phyloP scores from a whole-genome alignment of 2,888 invertebrate genomes.

The Nemapogon koenigi region DNA sequence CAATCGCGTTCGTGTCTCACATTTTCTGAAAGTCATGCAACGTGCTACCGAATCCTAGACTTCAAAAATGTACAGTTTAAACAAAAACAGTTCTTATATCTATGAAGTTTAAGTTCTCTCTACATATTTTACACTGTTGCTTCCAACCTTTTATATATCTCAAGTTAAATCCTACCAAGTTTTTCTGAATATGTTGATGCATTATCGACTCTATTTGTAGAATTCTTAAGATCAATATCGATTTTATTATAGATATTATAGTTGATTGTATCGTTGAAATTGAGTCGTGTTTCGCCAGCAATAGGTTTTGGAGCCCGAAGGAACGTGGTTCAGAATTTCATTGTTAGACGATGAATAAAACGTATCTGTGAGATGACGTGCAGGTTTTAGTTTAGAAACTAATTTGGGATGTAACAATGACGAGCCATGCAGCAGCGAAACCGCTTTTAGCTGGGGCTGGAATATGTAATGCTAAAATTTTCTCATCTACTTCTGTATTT shows the following conservation, averaged over 20 bases:
- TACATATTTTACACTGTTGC: background rate
- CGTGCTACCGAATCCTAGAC: constrained; percentile 58
- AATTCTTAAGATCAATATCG: constrained; percentile 31
- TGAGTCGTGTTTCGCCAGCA: constrained; percentile 38
- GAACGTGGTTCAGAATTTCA: constrained; percentile 50
- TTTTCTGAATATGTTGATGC: constrained; percentile 26
- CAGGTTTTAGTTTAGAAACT: constrained; percentile 55
- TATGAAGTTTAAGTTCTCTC: background rate
- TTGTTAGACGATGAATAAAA: constrained; percentile 49
- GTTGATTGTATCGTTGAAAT: constrained; percentile 31
- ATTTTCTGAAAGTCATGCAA: constrained; percentile 58
- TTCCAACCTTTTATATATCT: constrained; percentile 3
- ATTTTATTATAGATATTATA: constrained; percentile 22
- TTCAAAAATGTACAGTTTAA: constrained; percentile 13
- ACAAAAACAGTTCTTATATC: background rate
- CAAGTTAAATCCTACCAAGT: constrained; percentile 32
- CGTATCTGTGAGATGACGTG: constrained; percentile 57
- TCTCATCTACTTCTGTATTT: no score
- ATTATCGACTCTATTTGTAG: constrained; percentile 45
- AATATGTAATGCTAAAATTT: no score
- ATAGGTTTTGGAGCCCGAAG: constrained; percentile 44
- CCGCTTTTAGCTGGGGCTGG: constrained; percentile 52
- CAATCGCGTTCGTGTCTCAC: constrained; percentile 62
- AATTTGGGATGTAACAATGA: constrained; percentile 62
- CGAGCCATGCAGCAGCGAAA: constrained; percentile 55